A percentile compares a stretch with the other conserved stretches of the same genome.
phyloP scores from a whole-genome alignment of 2,797 vertebrate species.

The Macrochelys suwanniensis region DNA sequence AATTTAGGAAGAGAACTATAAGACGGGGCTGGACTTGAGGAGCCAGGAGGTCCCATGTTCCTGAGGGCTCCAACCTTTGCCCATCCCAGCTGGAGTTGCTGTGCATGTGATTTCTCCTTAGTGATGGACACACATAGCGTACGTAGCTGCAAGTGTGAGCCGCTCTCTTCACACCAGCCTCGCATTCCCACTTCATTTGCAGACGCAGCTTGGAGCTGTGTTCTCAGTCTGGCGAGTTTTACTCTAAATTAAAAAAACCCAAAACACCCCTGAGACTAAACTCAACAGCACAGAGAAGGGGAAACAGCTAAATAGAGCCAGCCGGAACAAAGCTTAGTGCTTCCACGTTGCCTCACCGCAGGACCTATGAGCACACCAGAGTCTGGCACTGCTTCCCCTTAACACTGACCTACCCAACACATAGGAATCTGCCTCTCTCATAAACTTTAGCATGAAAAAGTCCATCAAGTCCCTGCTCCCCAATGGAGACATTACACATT shows the following conservation, averaged over 20 bases:
- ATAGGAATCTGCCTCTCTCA: neutral
- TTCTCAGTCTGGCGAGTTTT: neutral
- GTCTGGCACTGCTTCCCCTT: neutral
- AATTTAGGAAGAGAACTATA: neutral
- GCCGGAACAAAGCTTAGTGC: too few relatives aligned
- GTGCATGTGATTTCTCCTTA: neutral
- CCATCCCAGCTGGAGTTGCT: neutral
- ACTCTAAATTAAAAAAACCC: neutral
- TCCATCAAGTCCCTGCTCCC: neutral
- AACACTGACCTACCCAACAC: neutral
- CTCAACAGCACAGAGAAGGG: neutral
- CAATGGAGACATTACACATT: neutral
- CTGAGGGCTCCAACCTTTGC: neutral
- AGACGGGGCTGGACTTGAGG: neutral
- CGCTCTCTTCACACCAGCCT: neutral
- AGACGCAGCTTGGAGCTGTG: neutral
- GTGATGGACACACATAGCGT: neutral
- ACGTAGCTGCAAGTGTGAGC: neutral
- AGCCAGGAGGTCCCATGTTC: neutral
- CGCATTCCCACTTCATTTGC: neutral
- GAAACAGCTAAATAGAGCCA: neutral
- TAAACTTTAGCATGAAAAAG: neutral
- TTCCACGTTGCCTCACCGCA: neutral
- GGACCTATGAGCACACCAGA: neutral
- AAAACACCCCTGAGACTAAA: neutral